These are phyloP conservation scores for Rhopalosiphum padi DNA, from an alignment of 1,140 invertebrate genomes.

Conservation along the genomic window DNA sequence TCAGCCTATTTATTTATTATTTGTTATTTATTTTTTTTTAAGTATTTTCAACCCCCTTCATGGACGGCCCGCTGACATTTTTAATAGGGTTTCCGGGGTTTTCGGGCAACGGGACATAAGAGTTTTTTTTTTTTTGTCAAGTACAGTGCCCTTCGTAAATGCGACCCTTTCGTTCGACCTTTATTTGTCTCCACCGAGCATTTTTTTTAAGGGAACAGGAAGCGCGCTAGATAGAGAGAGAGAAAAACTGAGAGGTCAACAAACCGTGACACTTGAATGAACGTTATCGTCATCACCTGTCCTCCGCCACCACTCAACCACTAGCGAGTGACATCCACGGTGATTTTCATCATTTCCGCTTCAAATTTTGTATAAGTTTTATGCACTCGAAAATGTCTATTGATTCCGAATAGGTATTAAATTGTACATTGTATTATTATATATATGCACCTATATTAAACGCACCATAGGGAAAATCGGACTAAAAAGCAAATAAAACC, in stretches of 20 bases:
- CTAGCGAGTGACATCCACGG: not conserved
- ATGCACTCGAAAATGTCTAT: not conserved
- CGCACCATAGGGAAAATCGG: not conserved
- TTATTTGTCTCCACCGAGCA: not conserved
- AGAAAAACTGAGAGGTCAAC: not conserved
- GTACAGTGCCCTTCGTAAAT: not conserved
- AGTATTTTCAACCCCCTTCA: not conserved
- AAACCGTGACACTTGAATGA: not conserved
- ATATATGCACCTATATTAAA: not conserved
- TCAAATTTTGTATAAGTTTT: not conserved
- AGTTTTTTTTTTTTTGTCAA: not conserved
- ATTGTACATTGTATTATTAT: not conserved
- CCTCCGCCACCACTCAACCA: not conserved
- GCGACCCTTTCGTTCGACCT: not conserved
- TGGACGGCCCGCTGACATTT: constrained; percentile 27
- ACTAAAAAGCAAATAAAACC: not conserved
- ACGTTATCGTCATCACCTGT: constrained; percentile 21
- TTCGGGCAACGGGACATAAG: not conserved
- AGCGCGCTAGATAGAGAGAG: not conserved
- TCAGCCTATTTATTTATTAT: not conserved
- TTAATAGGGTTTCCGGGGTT: constrained; percentile 26
- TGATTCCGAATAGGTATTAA: not conserved
- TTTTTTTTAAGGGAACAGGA: not conserved
- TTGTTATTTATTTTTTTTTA: not conserved
- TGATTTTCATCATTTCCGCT: not conserved